A percentile compares a stretch with the other conserved stretches of the same genome.
Evolutionary conservation across 2,888 invertebrate species (phyloP).

Genomic region (Xestia c-nigrum): DNA sequence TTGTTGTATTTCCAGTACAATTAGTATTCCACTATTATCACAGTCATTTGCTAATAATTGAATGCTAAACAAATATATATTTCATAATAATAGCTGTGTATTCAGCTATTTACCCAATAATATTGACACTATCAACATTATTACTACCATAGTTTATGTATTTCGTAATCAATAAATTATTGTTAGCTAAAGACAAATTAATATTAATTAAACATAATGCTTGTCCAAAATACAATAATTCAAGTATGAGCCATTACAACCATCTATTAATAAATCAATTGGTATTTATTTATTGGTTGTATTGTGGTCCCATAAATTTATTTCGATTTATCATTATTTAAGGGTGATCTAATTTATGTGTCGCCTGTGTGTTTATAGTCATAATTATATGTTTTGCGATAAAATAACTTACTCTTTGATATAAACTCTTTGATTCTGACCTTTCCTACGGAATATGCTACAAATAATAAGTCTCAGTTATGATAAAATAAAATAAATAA

Average conservation of each 20-base stretch:
- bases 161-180: slow-evolving; percentile 1
- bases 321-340: slow-evolving; percentile 2
- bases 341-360: neutral
- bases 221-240: slow-evolving; percentile 18
- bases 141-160: slow-evolving; percentile 6
- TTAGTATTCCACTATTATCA: neutral
- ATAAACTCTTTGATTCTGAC: neutral
- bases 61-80: neutral
- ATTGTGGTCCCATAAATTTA: slow-evolving; percentile 6
- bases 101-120: slow-evolving; percentile 11
- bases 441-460: too few relatives aligned
- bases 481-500: too few relatives aligned
- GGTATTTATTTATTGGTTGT: slow-evolving; percentile 17
- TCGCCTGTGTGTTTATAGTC: neutral
- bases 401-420: neutral
- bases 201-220: slow-evolving; percentile 3
- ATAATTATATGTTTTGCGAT: neutral
- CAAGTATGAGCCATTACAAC: slow-evolving; percentile 2
- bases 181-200: neutral
- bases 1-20: neutral
- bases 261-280: slow-evolving; percentile 23
- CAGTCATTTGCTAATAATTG: neutral
- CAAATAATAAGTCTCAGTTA: neutral
- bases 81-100: neutral
- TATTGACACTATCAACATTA: neutral